Evolutionary conservation across 92 coral and sea anemone species (phyloP), one percentile per base, ranked within the genome.

Genomic region (Zoanthus sociatus): DNA sequence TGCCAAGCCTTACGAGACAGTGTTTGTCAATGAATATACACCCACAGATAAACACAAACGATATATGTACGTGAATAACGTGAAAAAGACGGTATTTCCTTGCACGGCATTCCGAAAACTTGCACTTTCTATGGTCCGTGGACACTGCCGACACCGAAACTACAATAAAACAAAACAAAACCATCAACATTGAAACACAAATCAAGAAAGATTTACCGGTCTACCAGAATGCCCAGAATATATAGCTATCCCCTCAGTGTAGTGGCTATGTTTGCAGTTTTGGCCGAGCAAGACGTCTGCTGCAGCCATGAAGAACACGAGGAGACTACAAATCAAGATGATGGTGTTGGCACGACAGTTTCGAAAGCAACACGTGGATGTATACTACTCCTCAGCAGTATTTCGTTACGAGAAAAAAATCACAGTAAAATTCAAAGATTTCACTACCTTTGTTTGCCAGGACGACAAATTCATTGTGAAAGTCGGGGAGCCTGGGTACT

Each of bases 51-150:
- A 70, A 63, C 26, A 18, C 70, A 60, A 82, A 54, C 56, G 71
- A 87, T 56, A 78, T 20, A 16, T n/a, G 37, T 78, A 87, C 82
- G 76, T 87, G 58, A 66, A 79, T 78, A n/a, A n/a, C n/a, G n/a
- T n/a, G n/a, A n/a, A n/a, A n/a, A 78, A 87, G 81, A 47, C 78
- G 72, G 86, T 87, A 69, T 84, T 83, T 69, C 86, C 89, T 0
- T 55, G 68, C 78, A 89, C 89, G 78, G 79, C 73, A 69, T 42
- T 73, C 86, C 7, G 72, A 60, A 45, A 88, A 89, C 71, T 77
- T 89, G 33, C 89, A 89, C 54, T 89, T 89, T 68, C 76, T 89
- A 31, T 89, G 88, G 82, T 70, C 76, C 31, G 84, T 87, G 75
- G 90, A 54, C 71, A 47, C 76, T 20, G 54, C 90, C 76, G 85